Percentiles rank a stretch among this genome's conserved stretches.
Evolutionary conservation across 2,113 vertebrate genomes (phyloP).

Genomic region (Pteropus alecto): DNA sequence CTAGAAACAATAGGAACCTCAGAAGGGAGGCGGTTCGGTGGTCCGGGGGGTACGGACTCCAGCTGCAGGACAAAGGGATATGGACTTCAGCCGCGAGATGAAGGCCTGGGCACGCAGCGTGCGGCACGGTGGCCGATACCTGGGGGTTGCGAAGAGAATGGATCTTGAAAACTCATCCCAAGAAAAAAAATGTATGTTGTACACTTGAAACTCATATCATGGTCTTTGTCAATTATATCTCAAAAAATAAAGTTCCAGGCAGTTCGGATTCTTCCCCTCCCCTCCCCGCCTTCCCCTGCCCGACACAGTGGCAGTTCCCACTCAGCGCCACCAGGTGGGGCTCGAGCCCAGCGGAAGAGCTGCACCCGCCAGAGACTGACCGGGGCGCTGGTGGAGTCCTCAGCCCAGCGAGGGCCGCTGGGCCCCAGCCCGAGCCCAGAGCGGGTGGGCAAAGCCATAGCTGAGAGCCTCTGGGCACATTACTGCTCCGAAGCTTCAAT

Average conservation of each 20-base stretch:
- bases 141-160: background rate
- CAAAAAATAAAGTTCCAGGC: background rate
- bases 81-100: background rate
- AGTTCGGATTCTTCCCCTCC: background rate
- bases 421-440: background rate
- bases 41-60: background rate
- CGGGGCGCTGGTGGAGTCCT: rapidly evolving
- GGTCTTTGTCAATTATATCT: background rate
- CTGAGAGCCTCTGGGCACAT: background rate
- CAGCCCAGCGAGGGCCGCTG: rapidly evolving
- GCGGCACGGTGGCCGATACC: background rate
- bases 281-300: rapidly evolving
- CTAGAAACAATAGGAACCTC: background rate
- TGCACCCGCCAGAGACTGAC: rapidly evolving
- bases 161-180: background rate
- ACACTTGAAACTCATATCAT: background rate
- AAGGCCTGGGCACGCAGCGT: background rate
- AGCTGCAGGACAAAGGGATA: too few species aligned
- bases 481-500: background rate
- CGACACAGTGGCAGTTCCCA: slow-evolving; percentile 42
- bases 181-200: background rate
- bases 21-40: background rate
- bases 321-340: slow-evolving; percentile 83
- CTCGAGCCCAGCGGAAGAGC: slow-evolving; percentile 78
- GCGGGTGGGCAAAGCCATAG: background rate